phyloP scores from a whole-genome alignment of 2,113 vertebrate species.

The Ictalurus punctatus region DNA sequence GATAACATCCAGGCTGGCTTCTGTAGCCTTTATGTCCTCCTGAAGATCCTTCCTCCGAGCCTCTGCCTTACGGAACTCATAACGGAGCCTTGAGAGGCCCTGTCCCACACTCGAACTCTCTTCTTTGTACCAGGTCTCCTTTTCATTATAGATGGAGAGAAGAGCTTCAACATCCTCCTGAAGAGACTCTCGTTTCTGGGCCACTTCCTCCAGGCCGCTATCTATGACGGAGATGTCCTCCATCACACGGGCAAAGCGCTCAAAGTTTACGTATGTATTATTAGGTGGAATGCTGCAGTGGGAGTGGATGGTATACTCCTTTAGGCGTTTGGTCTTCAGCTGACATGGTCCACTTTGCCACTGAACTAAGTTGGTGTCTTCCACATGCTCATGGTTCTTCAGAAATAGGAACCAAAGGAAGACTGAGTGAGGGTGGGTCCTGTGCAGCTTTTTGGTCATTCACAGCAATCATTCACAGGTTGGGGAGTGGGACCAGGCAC shows the following conservation, averaged over 20 bases:
- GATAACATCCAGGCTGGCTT: constrained; percentile 64
- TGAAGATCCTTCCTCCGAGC: constrained; percentile 76
- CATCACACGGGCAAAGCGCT: constrained; percentile 79
- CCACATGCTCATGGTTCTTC: constrained; percentile 70
- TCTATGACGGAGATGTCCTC: constrained; percentile 77
- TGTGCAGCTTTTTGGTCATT: constrained; percentile 39
- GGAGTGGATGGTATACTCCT: constrained; percentile 87
- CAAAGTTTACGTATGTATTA: constrained; percentile 85
- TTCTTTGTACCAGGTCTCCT: constrained; percentile 87
- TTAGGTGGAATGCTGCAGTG: constrained; percentile 85
- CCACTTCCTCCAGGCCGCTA: constrained; percentile 65
- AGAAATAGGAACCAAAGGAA: constrained; percentile 78
- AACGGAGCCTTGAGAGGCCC: constrained; percentile 81
- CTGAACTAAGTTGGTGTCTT: constrained; percentile 68
- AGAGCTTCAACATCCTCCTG: constrained; percentile 83
- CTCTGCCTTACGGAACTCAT: constrained; percentile 79
- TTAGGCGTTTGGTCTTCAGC: constrained; percentile 83
- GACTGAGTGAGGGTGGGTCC: constrained; percentile 65
- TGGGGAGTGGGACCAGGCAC: constrained; percentile 36
- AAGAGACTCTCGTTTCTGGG: constrained; percentile 68
- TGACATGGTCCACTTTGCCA: constrained; percentile 72
- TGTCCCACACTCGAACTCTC: constrained; percentile 77
- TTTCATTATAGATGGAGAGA: constrained; percentile 82
- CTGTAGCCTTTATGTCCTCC: constrained; percentile 73
- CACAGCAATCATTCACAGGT: constrained; percentile 54